phyloP scores from a whole-genome alignment of 1,140 invertebrate genomes.

The Odontomachus brunneus region DNA sequence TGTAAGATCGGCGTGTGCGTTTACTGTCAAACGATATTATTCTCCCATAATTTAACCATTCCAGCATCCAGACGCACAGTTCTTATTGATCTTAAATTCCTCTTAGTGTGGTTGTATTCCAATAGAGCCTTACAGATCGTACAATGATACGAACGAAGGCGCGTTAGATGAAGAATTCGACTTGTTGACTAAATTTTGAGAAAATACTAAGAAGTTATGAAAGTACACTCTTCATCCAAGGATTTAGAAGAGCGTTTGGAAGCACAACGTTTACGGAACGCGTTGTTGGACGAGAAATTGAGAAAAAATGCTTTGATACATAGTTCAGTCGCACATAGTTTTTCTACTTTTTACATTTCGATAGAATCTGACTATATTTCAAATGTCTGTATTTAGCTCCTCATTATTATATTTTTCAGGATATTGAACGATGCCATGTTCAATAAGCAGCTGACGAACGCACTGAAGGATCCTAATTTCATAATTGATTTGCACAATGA shows the following conservation, averaged over 20 bases:
- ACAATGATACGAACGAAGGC: constrained; percentile 49
- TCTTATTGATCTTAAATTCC: too few species aligned
- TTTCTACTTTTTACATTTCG: neutral
- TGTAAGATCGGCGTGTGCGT: too few species aligned
- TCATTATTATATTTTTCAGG: constrained; percentile 63
- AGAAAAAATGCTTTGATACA: constrained; percentile 77
- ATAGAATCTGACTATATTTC: constrained; percentile 19
- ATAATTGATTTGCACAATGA: constrained; percentile 89
- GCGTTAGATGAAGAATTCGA: constrained; percentile 61
- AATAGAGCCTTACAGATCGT: too few species aligned
- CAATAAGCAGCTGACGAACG: constrained; percentile 83
- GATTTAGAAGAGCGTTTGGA: constrained; percentile 76
- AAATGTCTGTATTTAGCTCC: neutral
- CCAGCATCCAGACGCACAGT: too few species aligned
- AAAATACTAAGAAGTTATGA: constrained; percentile 62
- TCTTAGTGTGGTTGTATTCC: too few species aligned
- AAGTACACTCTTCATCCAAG: constrained; percentile 67
- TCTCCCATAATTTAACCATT: too few species aligned
- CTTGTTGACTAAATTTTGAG: constrained; percentile 63
- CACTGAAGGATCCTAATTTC: constrained; percentile 86
- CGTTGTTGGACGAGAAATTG: constrained; percentile 75
- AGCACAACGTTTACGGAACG: constrained; percentile 70
- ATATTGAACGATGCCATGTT: constrained; percentile 85
- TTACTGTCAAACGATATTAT: too few species aligned
- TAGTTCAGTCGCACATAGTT: too few species aligned